phyloP scores from a whole-genome alignment of 2,113 vertebrate genomes.

The zebrafish (Danio rerio) region GRCz12tu NC_133193.1:19598501-19599000 shows the following conservation, averaged over 20 bases:
- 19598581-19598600: not conserved
- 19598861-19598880: constrained; percentile 51
- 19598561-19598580: not conserved
- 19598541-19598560: constrained; percentile 49
- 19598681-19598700: constrained; percentile 34
- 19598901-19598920: constrained; percentile 44
- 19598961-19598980: constrained; percentile 37
- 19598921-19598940: constrained; percentile 57
- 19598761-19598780: constrained; percentile 47
- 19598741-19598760: constrained; percentile 41
- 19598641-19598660: constrained; percentile 24
- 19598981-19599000: constrained; percentile 9
- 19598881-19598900: constrained; percentile 44
- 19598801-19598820: constrained; percentile 61
- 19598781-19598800: constrained; percentile 35
- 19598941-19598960: not conserved
- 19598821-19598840: constrained; percentile 49
- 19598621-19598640: constrained; percentile 16
- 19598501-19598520: no score
- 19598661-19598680: constrained; percentile 2
- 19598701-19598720: constrained; percentile 39
- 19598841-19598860: constrained; percentile 45
- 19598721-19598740: constrained; percentile 28
- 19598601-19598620: not conserved
- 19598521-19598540: constrained; percentile 48